Evolutionary conservation across 1,140 invertebrate genomes (phyloP).

Genomic region (Pogonus chalceus): DNA sequence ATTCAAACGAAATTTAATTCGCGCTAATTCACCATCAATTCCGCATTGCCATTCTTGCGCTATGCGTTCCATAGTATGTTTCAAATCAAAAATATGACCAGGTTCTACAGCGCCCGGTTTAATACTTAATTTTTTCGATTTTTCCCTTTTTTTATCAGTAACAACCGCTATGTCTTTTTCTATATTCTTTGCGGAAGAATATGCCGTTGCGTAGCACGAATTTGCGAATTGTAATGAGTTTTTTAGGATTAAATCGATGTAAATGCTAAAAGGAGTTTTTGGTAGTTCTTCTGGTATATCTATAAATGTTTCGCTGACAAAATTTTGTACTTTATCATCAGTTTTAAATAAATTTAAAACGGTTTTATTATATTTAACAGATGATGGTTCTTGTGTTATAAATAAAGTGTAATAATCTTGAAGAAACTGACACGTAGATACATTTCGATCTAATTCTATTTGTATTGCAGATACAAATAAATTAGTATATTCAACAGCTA

Average conservation of each 20-base stretch:
- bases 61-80: constrained; percentile 10
- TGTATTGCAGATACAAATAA: constrained; percentile 43
- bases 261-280: too few relatives aligned
- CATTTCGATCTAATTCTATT: constrained; percentile 44
- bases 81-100: not conserved
- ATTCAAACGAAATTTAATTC: constrained; percentile 37
- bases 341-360: not conserved
- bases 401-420: constrained; percentile 45
- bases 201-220: too few relatives aligned
- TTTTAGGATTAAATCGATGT: too few relatives aligned
- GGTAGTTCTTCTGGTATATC: too few relatives aligned
- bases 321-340: not conserved
- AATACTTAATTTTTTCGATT: too few relatives aligned
- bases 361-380: too few relatives aligned
- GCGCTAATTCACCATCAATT: constrained; percentile 40
- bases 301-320: not conserved
- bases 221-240: too few relatives aligned
- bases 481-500: constrained; percentile 41
- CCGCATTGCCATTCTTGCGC: constrained; percentile 43
- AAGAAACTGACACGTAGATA: constrained; percentile 40
- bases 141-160: too few relatives aligned
- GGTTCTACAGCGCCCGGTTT: not conserved
- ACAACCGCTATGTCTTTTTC: too few relatives aligned
- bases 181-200: too few relatives aligned
- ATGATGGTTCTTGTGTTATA: constrained; percentile 25